Base-by-base conservation (phyloP, 2,797 vertebrate genomes). In the Sandelia bainsii region DNA sequence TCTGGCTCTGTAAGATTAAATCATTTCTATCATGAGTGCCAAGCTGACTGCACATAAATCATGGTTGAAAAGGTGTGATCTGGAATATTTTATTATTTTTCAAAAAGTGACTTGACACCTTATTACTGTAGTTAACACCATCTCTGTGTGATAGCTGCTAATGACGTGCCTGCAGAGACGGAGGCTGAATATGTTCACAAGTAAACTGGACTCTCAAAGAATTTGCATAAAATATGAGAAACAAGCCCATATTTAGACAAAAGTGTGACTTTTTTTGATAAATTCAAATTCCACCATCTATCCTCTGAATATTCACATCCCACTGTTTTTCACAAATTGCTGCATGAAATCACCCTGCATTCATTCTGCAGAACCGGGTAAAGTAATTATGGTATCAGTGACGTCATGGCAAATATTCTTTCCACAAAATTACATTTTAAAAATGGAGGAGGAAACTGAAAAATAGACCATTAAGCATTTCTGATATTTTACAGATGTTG, bases 61-160 rank as follows among this genome's bases (percentile, higher is more conserved):
- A 45, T 20, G 0, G n/a, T 40, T 61, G 16, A 37, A 74, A 81
- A 72, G 19, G 39, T 67, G 63, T 61, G 54, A 67, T 58, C 6
- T 20, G 8, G 37, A 39, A 20, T 64, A 5, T 63, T 58, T 46
- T 49, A 23, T 53, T 13, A 37, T 48, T 3, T 27, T 61, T 69
- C 49, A 70, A 72, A 50, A 19, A 17, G 4, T 23, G 19, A 59
- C 64, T 75, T 60, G 60, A 78, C 69, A 75, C 60, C 53, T 79
- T 71, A 34, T 56, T 45, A 10, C 17, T 49, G 19, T 49, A 49
- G n/a, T 65, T 56, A 57, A 75, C 67, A 75, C 48, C 60, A 17
- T 62, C 17, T 22, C 46, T 44, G 45, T 27, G 44, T 45, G 2
- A 73, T 44, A 63, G 66, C 65, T 68, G 78, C 71, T 84, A 9